Percentiles rank a stretch among this genome's conserved stretches.
These are phyloP conservation scores for Sipha flava DNA, from an alignment of 1,140 invertebrate genomes.

Conservation along the genomic window DNA sequence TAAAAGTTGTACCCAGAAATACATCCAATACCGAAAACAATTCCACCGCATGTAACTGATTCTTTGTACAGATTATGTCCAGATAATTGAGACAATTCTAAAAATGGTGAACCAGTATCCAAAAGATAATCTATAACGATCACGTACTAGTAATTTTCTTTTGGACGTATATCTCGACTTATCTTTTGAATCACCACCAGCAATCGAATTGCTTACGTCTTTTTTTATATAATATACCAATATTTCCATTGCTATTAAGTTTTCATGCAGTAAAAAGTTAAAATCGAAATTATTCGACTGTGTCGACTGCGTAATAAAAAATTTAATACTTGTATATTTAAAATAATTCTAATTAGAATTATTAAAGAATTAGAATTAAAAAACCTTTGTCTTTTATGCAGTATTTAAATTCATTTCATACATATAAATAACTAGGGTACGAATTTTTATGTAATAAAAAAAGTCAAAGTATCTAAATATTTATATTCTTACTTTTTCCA, in stretches of 20 bases:
- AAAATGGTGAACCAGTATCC: constrained; percentile 80
- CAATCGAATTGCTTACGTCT: constrained; percentile 1
- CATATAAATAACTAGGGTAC: no score
- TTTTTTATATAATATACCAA: constrained; percentile 36
- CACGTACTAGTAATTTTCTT: constrained; percentile 83
- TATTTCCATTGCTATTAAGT: constrained; percentile 36
- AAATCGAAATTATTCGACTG: not conserved
- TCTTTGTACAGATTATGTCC: constrained; percentile 82
- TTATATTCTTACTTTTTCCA: no score
- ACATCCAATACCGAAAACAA: constrained; percentile 87
- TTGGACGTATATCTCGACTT: constrained; percentile 62
- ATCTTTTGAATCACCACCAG: constrained; percentile 67
- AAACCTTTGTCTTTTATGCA: no score
- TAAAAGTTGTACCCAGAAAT: constrained; percentile 63
- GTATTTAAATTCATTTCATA: no score
- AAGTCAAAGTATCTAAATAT: no score
- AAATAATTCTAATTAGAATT: no score
- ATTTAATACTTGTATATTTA: no score
- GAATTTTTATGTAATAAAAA: no score
- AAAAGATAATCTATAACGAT: constrained; percentile 80
- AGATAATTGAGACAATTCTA: constrained; percentile 91
- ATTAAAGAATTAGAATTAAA: no score
- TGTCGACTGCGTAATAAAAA: no score
- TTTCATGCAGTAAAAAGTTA: constrained; percentile 32
- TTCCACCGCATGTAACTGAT: constrained; percentile 76